phyloP scores from a whole-genome alignment of 2,113 vertebrate genomes.

The Amphiprion percula region DNA sequence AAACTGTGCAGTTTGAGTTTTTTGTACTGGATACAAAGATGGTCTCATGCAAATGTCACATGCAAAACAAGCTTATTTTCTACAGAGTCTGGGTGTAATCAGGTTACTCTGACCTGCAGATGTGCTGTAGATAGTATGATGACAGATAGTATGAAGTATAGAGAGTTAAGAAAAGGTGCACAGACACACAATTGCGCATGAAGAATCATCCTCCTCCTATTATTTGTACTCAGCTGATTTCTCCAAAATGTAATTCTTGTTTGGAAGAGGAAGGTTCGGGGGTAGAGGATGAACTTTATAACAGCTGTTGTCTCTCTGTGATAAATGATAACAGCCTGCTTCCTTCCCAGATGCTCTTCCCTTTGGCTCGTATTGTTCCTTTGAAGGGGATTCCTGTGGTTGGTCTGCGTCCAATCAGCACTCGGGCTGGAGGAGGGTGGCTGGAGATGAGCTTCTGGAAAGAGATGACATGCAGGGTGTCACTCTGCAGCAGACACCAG shows the following conservation, averaged over 20 bases:
- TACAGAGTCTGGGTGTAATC: background rate
- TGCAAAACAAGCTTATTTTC: too few species aligned
- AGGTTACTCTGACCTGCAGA: background rate
- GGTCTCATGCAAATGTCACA: too few species aligned
- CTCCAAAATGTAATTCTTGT: background rate
- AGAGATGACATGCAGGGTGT: slow-evolving; percentile 76
- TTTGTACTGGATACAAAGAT: too few species aligned
- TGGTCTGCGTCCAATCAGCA: slow-evolving; percentile 85
- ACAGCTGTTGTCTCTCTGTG: slow-evolving; percentile 13
- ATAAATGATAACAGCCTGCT: slow-evolving; percentile 6
- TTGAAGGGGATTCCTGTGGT: slow-evolving; percentile 87
- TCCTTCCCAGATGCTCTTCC: slow-evolving; percentile 83
- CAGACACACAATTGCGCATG: background rate
- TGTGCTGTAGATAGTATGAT: background rate
- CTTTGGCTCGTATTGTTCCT: slow-evolving; percentile 88
- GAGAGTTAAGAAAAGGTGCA: background rate
- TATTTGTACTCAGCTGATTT: background rate
- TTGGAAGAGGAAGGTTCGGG: background rate
- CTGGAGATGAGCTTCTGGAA: slow-evolving; percentile 72
- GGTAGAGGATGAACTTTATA: background rate
- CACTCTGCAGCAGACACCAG: slow-evolving; percentile 84
- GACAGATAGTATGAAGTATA: background rate
- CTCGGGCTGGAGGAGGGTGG: slow-evolving; percentile 82
- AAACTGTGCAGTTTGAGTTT: too few species aligned
- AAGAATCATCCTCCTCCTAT: background rate